These are phyloP conservation scores for Tokudaia muenninki DNA, from an alignment of 2,797 vertebrate species.

Conservation along the genomic window DNA sequence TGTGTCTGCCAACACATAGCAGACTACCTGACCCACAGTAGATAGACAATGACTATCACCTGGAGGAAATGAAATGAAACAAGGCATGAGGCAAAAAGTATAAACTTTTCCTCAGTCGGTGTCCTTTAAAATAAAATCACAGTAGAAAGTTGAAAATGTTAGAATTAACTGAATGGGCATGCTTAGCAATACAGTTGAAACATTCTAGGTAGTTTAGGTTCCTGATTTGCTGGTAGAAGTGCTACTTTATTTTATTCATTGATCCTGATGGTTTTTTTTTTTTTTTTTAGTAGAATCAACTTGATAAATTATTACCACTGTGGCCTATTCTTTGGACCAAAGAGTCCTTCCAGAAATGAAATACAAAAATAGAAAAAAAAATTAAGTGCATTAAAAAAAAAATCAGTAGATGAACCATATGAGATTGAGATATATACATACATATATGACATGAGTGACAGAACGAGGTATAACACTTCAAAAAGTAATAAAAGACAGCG, in stretches of 20 bases:
- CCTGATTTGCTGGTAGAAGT: background rate
- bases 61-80: constrained; percentile 31
- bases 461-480: background rate
- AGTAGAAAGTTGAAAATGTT: constrained; percentile 1
- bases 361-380: background rate
- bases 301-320: background rate
- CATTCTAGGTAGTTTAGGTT: constrained; percentile 20
- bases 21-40: background rate
- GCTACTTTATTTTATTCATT: constrained; percentile 28
- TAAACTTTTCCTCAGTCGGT: background rate
- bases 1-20: background rate
- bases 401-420: background rate
- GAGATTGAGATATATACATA: no score
- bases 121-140: background rate
- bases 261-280: background rate
- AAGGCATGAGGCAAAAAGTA: background rate
- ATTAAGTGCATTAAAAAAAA: constrained; percentile 10
- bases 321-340: background rate
- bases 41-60: background rate
- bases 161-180: background rate
- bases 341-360: constrained; percentile 30
- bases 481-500: background rate
- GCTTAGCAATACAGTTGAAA: background rate
- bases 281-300: constrained; percentile 28
- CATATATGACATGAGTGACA: background rate